Evolutionary conservation across 2,113 vertebrate species (phyloP).

Genomic region (Elephas maximus): DNA sequence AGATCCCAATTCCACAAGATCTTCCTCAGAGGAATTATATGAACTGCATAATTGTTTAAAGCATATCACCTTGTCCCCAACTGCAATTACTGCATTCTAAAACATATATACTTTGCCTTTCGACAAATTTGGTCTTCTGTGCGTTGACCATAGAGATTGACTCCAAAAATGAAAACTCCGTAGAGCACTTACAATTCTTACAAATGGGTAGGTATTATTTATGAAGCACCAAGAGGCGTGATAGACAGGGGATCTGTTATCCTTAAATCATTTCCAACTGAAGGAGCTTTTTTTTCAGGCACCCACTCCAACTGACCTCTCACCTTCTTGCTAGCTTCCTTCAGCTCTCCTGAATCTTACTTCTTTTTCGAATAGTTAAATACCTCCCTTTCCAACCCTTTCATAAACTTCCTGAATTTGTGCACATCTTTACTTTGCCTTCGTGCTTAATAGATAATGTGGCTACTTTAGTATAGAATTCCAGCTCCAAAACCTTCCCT

Average conservation of each 20-base stretch:
- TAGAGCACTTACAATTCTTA: neutral
- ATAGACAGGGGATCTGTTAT: neutral
- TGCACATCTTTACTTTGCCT: neutral
- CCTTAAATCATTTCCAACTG: neutral
- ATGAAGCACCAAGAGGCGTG: neutral
- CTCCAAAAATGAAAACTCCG: conserved; percentile 44
- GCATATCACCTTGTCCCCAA: neutral
- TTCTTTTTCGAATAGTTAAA: neutral
- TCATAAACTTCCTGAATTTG: conserved; percentile 13
- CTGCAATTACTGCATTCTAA: neutral
- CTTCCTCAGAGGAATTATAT: neutral
- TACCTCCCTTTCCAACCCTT: neutral
- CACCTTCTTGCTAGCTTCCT: neutral
- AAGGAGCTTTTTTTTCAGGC: neutral
- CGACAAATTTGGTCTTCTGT: neutral
- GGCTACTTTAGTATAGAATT: neutral
- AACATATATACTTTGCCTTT: neutral
- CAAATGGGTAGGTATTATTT: neutral
- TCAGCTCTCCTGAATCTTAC: neutral
- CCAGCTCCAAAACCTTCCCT: neutral
- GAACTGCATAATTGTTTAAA: neutral
- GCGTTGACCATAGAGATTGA: neutral
- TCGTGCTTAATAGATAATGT: conserved; percentile 5
- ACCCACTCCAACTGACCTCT: neutral
- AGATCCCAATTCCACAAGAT: neutral